A percentile compares a stretch with the other conserved stretches of the same genome.
phyloP scores from a whole-genome alignment of 2,113 vertebrate genomes.

The Oryzias melastigma region DNA sequence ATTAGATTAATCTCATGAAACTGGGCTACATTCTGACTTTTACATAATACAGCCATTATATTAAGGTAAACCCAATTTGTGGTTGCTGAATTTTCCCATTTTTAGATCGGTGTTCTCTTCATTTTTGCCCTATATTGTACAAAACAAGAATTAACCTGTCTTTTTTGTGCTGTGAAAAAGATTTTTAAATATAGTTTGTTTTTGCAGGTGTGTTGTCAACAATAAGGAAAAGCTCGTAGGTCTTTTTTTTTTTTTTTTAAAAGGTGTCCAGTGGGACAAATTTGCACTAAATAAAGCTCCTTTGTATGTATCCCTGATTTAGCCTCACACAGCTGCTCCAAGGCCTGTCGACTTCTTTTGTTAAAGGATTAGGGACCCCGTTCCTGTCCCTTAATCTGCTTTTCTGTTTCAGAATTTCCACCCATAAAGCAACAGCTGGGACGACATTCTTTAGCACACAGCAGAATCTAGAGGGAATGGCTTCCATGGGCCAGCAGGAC shows the following conservation, averaged over 20 bases:
- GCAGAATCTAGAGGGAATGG: constrained; percentile 35
- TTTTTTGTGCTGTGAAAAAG: too few species aligned
- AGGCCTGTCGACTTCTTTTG: constrained; percentile 10
- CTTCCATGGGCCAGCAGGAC: constrained; percentile 23
- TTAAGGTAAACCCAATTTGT: background rate
- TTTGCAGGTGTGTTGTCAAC: background rate
- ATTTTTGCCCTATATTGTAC: background rate
- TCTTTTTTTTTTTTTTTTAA: background rate
- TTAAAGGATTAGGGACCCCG: constrained; percentile 4
- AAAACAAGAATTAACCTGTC: too few species aligned
- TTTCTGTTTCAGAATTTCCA: constrained; percentile 17
- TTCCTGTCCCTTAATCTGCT: constrained; percentile 12
- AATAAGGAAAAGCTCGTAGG: background rate
- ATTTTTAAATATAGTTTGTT: too few species aligned
- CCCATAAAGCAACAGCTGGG: constrained; percentile 21
- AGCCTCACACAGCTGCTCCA: background rate
- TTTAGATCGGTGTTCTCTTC: background rate
- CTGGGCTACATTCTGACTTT: too few species aligned
- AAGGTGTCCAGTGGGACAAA: background rate
- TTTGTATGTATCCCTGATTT: background rate
- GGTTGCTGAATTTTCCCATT: background rate
- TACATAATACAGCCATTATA: background rate
- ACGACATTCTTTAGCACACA: constrained; percentile 16
- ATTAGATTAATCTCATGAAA: too few species aligned
- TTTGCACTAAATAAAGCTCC: background rate